A percentile compares a stretch with the other conserved stretches of the same genome.
phyloP scores from a whole-genome alignment of 2,113 vertebrate genomes.

The Notothenia coriiceps region DNA sequence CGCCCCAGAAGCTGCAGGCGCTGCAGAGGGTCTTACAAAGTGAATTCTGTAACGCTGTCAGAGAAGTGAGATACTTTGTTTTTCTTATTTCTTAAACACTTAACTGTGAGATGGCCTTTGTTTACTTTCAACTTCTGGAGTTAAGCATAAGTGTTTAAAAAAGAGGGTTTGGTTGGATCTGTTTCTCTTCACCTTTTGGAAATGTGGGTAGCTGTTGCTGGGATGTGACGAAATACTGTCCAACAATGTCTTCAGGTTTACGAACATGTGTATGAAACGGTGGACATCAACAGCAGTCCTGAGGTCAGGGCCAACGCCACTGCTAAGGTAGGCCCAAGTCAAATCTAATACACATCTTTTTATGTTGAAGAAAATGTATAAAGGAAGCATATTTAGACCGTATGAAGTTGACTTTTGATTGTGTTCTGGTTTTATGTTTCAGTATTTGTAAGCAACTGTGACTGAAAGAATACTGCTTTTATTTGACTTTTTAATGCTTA shows the following conservation, averaged over 20 bases:
- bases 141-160: background rate
- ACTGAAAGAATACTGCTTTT: no score
- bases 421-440: no score
- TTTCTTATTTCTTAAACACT: background rate
- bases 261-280: conserved; percentile 98
- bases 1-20: conserved; percentile 97
- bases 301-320: conserved; percentile 98
- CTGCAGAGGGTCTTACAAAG: conserved; percentile 97
- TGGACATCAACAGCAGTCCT: conserved; percentile 98
- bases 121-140: background rate
- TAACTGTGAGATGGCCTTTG: background rate
- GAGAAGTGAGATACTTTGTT: conserved; percentile 87
- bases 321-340: conserved; percentile 89
- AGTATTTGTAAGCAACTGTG: no score
- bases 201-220: background rate
- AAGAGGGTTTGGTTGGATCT: background rate
- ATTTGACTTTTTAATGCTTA: no score
- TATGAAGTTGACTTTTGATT: no score
- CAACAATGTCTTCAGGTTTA: conserved; percentile 88
- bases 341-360: background rate
- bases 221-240: conserved; percentile 7
- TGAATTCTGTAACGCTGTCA: conserved; percentile 97
- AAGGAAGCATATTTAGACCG: no score
- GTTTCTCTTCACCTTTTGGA: background rate
- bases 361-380: no score